Conservation (phyloP, 2,113 vertebrate genomes). For the Pachycephala philippinensis region DNA sequence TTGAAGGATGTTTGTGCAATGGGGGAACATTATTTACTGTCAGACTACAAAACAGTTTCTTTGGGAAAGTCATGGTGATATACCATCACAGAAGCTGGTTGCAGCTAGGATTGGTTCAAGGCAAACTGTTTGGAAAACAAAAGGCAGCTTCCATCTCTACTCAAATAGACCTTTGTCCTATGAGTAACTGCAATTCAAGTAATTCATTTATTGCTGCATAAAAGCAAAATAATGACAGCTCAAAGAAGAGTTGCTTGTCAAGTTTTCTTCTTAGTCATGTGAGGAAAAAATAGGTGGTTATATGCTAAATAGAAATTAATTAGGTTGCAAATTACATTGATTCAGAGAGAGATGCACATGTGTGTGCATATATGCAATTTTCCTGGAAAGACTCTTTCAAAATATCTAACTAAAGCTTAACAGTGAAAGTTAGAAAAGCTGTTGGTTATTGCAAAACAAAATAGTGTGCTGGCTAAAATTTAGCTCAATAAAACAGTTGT, state of each 20-base stretch:
- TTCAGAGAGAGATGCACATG: not conserved
- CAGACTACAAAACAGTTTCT: not conserved
- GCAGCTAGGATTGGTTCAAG: not conserved
- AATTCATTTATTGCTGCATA: not conserved
- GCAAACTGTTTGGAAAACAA: not conserved
- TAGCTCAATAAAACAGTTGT: not conserved
- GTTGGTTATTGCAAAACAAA: not conserved
- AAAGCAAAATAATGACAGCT: not conserved
- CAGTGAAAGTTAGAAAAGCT: not conserved
- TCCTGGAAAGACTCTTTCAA: not conserved
- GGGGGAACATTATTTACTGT: not conserved
- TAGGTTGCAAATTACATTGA: not conserved
- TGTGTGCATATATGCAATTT: not conserved
- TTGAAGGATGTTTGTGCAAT: not conserved
- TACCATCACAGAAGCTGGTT: fast-evolving
- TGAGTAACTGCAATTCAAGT: not conserved
- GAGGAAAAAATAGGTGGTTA: not conserved
- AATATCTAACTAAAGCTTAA: not conserved
- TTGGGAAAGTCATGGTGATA: not conserved
- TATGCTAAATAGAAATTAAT: not conserved
- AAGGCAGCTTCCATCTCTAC: not conserved
- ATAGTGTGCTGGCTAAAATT: not conserved
- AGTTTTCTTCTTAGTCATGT: not conserved
- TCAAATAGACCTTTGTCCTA: not conserved
- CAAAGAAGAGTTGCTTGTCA: not conserved